Base-by-base conservation (phyloP, 1,140 invertebrate genomes). In the Chrysoperla carnea region DNA sequence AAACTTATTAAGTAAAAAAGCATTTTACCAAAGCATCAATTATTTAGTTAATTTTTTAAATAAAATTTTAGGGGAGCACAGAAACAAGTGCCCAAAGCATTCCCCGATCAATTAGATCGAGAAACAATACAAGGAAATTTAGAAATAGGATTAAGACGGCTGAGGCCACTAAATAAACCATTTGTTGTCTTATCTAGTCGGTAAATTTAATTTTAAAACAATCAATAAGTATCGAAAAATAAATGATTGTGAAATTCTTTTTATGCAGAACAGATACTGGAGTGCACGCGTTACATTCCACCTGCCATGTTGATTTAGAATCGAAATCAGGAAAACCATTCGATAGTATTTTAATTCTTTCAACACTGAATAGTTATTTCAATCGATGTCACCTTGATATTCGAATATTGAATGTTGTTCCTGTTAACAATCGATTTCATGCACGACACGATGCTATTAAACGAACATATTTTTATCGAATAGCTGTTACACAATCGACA, bases 261-360 rank as follows among this genome's bases (percentile, higher is more conserved):
- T 52, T 53, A n/a, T 60, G 46, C 51, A 82, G 78, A 50, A 83
- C 80, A 60, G 79, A 83, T 69, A 59, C 68, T 8, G 79, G 78
- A 43, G 79, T 83, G 6, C 78, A 82, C 61, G 77, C 76, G 2
- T 50, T 81, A 9, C 66, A 67, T 49, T 59, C 68, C 11, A 67
- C 68, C n/a, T 70, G 70, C 28, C 77, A 81, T 49, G 64, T 78
- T 44, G 75, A 81, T 46, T 46, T 83, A 43, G 50, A 64, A 14
- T 64, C 62, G 39, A 46, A 41, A 14, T 61, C 65, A 43, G 47
- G 61, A 12, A 37, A 40, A 6, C 53, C 67, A n/a, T 76, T 70
- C 50, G 53, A 72, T 39, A 54, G 67, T 0, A 17, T 49, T 1
- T 35, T 39, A 3, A 47, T 77, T 35, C 62, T 65, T 6, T 51